Conservation (phyloP, 2,888 invertebrate species). For the Nomada goodeniana region DNA sequence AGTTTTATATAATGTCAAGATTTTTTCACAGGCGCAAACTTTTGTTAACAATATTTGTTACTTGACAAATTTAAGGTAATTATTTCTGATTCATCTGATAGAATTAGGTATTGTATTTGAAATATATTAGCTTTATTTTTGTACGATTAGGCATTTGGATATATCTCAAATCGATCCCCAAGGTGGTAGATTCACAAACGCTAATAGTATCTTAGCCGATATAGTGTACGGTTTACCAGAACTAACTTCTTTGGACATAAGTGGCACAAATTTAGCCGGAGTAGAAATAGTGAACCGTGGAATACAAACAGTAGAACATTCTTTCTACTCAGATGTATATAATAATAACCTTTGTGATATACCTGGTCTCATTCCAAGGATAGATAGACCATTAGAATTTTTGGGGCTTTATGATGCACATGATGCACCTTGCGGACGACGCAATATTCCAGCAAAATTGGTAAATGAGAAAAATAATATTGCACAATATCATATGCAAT, state of each 20-base stretch:
- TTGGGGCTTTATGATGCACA: constrained; percentile 96
- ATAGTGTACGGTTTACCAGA: constrained; percentile 91
- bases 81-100: constrained; percentile 18
- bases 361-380: constrained; percentile 92
- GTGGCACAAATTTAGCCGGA: constrained; percentile 97
- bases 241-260: constrained; percentile 95
- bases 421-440: constrained; percentile 94
- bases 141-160: constrained; percentile 89
- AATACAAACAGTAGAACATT: constrained; percentile 88
- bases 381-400: constrained; percentile 92
- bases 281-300: constrained; percentile 89
- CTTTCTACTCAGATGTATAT: constrained; percentile 64
- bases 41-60: constrained; percentile 82
- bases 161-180: constrained; percentile 91
- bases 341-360: constrained; percentile 88
- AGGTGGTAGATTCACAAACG: constrained; percentile 90
- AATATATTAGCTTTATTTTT: constrained; percentile 19
- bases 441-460: constrained; percentile 95
- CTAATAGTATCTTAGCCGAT: constrained; percentile 89
- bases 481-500: not conserved
- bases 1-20: constrained; percentile 91
- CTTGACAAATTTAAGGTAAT: constrained; percentile 85
- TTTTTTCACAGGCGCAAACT: constrained; percentile 76
- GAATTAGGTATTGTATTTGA: constrained; percentile 8
- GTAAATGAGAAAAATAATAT: constrained; percentile 85